Conservation (phyloP, 1,140 invertebrate species). For the Manduca sexta region DNA sequence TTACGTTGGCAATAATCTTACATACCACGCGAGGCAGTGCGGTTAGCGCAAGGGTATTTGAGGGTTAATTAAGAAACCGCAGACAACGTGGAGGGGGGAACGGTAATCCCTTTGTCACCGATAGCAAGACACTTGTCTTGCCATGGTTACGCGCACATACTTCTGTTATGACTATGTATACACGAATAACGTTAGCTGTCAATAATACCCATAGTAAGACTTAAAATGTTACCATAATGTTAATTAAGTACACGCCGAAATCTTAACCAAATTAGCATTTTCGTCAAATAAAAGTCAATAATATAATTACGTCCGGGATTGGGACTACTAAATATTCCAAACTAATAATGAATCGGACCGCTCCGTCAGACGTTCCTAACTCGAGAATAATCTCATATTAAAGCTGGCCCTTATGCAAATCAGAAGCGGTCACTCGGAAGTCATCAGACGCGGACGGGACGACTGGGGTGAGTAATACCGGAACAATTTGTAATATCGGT, state of each 20-base stretch:
- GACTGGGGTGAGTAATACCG: conserved; percentile 2
- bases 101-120: conserved; percentile 60
- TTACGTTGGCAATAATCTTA: conserved; percentile 61
- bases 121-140: conserved; percentile 30
- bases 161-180: too few species aligned
- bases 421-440: conserved; percentile 64
- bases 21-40: conserved; percentile 36
- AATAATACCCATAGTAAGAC: too few species aligned
- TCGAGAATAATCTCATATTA: conserved; percentile 64
- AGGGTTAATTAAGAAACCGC: conserved; percentile 69
- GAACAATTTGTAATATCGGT: too few species aligned
- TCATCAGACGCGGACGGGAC: conserved; percentile 44
- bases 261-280: too few species aligned
- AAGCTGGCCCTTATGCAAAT: conserved; percentile 67
- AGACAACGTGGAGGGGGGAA: conserved; percentile 35
- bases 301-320: conserved; percentile 37
- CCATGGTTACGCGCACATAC: conserved; percentile 1
- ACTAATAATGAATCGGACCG: conserved; percentile 56
- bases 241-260: too few species aligned
- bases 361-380: conserved; percentile 34
- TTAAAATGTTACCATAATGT: too few species aligned
- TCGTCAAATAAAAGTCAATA: conserved; percentile 26
- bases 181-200: too few species aligned
- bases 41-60: conserved; percentile 52
- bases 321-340: conserved; percentile 49